Base-by-base conservation (phyloP, 2,113 vertebrate genomes). In the Indri indri region DNA sequence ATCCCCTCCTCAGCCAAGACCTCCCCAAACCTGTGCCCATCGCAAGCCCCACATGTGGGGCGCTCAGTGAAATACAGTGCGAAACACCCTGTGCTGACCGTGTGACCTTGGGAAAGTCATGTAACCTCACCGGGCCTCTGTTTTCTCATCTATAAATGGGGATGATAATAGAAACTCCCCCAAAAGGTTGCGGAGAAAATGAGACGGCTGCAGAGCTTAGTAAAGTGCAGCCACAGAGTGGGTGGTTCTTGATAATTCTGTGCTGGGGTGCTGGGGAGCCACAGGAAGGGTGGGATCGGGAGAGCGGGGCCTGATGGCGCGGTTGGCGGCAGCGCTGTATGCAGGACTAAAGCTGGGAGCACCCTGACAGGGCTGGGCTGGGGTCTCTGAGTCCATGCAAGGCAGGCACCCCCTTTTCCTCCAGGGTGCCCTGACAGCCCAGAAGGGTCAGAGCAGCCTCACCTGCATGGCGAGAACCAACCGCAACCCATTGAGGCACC, bases 21-120 rank as follows among this genome's bases (percentile, higher is more conserved):
- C 47, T 17, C 8, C 61, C 61, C 54, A 32, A 25, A 25, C 20
- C 25, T 5, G 0, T 54, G 20, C 52, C 71, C 82, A 17, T 18
- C 3, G 3, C 3, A 17, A 47, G 12, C 14, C 54, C 89, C 23
- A 8, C 3, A 16, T 14, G 8, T 0, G 45, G 30, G 45, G n/a
- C 0, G 1, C 13, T 68, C 40, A 34, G 54, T 7, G 40, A n/a
- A 18, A 30, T 17, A 1, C 0, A 32, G 63, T 5, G 18, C 7
- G 37, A 66, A 34, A 27, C 16, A 12, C 32, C 34, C 1, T 8
- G 11, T 37, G 83, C 22, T 40, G 50, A 34, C 22, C 16, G 0
- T 0, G 66, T 45, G 76, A n/a, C 76, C 52, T 8, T 47, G 23
- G 84, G 88, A 30, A 54, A 76, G 45, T 18, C 54, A 16, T 34